Evolutionary conservation across 1,140 invertebrate species (phyloP), one percentile per base, ranked within the genome.

Genomic region (Eumaeus atala): DNA sequence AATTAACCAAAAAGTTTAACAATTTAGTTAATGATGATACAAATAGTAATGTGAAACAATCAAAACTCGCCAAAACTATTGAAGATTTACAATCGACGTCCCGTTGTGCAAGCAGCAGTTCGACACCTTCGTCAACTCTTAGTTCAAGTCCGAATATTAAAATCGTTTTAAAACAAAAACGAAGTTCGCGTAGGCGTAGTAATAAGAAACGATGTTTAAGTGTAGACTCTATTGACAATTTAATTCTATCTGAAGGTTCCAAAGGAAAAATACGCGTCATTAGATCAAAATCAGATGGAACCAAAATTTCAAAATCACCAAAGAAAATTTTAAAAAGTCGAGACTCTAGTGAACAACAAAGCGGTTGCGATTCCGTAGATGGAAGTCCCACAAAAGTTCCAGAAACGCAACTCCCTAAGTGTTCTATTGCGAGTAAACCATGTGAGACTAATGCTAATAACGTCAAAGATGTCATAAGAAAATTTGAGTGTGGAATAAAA

Each of bases 1-100:
- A 89, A 66, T 61, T 90, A 18, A 89, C 89, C 1, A 87, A 88
- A 59, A 90, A 90, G 65, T 90, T 89, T 64, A 89, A 90, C 65
- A 73, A 88, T 62, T 71, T 90, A 67, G 77, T 84, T 18, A 77
- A 67, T 58, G 82, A 88, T 21, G 61, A 67, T 52, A 64, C 70
- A 51, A 83, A 75, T 35, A 72, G 69, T 8, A 55, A 62, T 16
- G 61, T 84, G 8, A 87, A 83, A 55, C 81, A 87, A 56, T 74
- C 83, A 7, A 88, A 85, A 69, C 57, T 87, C 57, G 71, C 66
- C 5, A 86, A 79, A 63, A 82, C 77, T 5, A 74, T 85, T 59
- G 82, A 85, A 74, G 76, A 80, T 47, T 61, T 85, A 61, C 76
- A 81, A 64, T 61, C 71, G 34, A 58, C 56, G 12, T 67, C 77